Percentiles rank a stretch among this genome's conserved stretches.
These are phyloP conservation scores for Cephus cinctus DNA, from an alignment of 1,140 invertebrate genomes.

Conservation along the genomic window DNA sequence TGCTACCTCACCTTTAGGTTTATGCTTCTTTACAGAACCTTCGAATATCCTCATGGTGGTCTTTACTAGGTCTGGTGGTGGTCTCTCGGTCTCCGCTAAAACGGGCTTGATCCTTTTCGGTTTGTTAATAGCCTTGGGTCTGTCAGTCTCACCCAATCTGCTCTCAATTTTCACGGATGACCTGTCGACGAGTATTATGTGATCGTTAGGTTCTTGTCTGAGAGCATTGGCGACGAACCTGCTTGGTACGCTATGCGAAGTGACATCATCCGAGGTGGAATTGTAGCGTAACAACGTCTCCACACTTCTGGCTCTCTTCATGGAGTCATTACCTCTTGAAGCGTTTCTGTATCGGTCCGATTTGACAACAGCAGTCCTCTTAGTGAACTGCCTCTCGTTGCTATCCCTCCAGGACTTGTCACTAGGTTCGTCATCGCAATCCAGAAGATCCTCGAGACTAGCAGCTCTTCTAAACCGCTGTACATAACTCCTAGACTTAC, in stretches of 20 bases:
- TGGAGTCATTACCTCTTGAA: conserved; percentile 58
- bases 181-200: conserved; percentile 74
- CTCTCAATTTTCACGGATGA: conserved; percentile 75
- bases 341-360: conserved; percentile 50
- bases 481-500: conserved; percentile 62
- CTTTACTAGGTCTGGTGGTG: conserved; percentile 82
- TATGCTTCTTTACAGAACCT: conserved; percentile 58
- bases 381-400: conserved; percentile 31
- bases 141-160: conserved; percentile 50
- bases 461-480: conserved; percentile 72
- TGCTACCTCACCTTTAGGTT: conserved; percentile 64
- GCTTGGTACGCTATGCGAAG: conserved; percentile 1
- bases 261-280: conserved; percentile 21
- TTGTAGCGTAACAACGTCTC: conserved; percentile 73
- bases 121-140: conserved; percentile 51
- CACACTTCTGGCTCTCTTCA: conserved; percentile 82
- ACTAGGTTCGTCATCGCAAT: conserved; percentile 60
- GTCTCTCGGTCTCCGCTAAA: conserved; percentile 77
- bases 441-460: conserved; percentile 80
- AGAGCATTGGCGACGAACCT: conserved; percentile 18
- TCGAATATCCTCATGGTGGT: conserved; percentile 83
- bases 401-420: conserved; percentile 20
- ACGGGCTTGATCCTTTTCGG: conserved; percentile 68
- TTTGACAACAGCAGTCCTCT: conserved; percentile 29
- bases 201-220: conserved; percentile 51